phyloP scores from a whole-genome alignment of 2,797 vertebrate species.

The Sebastes miniatus region DNA sequence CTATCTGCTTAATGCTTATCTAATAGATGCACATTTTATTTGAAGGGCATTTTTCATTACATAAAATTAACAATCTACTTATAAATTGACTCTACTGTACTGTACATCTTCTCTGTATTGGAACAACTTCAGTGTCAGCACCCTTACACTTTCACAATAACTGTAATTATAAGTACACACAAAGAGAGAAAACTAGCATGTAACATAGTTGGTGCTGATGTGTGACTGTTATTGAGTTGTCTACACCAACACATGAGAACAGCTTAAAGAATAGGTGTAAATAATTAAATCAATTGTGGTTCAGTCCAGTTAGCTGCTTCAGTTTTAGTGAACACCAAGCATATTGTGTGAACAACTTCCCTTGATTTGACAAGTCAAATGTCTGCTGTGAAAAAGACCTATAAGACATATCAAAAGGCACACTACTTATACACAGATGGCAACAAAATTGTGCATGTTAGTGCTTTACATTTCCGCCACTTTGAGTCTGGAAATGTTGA shows the following conservation, averaged over 20 bases:
- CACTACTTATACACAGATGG: neutral
- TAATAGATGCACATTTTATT: neutral
- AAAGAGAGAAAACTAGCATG: neutral
- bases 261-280: neutral
- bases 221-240: neutral
- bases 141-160: too few relatives aligned
- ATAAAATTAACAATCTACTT: neutral
- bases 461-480: neutral
- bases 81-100: neutral
- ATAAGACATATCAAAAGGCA: too few relatives aligned
- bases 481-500: neutral
- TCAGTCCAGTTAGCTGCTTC: neutral
- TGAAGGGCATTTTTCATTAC: neutral
- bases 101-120: neutral
- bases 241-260: too few relatives aligned
- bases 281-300: neutral
- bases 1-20: neutral
- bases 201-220: neutral
- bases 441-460: neutral
- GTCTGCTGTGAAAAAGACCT: neutral
- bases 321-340: too few relatives aligned
- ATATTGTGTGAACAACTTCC: too few relatives aligned
- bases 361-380: neutral
- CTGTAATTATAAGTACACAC: too few relatives aligned
- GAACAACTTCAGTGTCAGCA: too few relatives aligned